phyloP scores from a whole-genome alignment of 92 coral and sea anemone species.

The Porites lobata region DNA sequence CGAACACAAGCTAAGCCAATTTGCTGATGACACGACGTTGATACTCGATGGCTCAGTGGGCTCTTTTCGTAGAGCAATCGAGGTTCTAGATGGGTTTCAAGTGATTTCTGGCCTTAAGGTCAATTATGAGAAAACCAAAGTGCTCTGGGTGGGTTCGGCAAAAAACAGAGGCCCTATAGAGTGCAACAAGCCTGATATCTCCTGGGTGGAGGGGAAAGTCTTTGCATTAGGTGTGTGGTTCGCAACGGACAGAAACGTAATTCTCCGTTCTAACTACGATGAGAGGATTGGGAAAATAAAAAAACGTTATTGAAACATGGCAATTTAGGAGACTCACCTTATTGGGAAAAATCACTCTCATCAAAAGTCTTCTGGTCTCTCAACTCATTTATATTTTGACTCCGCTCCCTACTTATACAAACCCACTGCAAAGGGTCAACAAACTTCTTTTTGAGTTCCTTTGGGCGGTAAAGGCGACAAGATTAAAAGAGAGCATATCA shows the following conservation, averaged over 20 bases:
- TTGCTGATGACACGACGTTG: not conserved
- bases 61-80: no score
- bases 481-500: not conserved
- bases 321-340: conserved; percentile 2
- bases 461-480: not conserved
- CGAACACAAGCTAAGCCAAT: no score
- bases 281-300: conserved; percentile 12
- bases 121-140: conserved; percentile 6
- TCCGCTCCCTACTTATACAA: not conserved
- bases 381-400: not conserved
- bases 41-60: no score
- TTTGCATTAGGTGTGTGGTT: no score
- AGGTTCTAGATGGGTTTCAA: no score
- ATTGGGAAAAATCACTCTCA: conserved; percentile 16
- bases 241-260: not conserved
- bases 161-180: not conserved
- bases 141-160: conserved; percentile 17
- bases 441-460: not conserved
- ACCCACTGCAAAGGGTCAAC: not conserved
- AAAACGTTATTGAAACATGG: conserved; percentile 8
- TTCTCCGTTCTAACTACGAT: not conserved
- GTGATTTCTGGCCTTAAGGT: not conserved
- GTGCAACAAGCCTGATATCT: no score
- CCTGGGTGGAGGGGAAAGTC: no score
- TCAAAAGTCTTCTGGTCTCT: conserved; percentile 14